A percentile compares a stretch with the other conserved stretches of the same genome.
Evolutionary conservation across 2,113 vertebrate species (phyloP).

Genomic region (Noturus placidus): DNA sequence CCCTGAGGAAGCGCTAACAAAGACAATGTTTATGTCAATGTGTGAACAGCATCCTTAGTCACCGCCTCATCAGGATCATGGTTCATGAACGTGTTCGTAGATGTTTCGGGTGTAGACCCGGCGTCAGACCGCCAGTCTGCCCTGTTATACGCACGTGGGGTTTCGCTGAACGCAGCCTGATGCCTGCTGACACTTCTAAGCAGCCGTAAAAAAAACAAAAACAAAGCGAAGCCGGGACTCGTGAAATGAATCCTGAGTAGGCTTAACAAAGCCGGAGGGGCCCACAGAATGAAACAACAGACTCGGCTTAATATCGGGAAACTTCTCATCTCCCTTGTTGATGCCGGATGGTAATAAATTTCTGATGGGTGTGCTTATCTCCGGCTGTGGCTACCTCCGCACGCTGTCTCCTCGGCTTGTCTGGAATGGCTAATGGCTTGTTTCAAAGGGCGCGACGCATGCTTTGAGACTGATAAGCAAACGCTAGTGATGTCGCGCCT

Average conservation of each 20-base stretch:
- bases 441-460: background rate
- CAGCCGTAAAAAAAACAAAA: conserved; percentile 34
- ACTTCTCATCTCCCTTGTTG: conserved; percentile 40
- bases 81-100: background rate
- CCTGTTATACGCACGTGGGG: background rate
- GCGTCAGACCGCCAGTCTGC: background rate
- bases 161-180: conserved; percentile 43
- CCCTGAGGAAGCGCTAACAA: no score
- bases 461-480: conserved; percentile 38
- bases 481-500: conserved; percentile 19
- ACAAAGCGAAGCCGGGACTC: conserved; percentile 41
- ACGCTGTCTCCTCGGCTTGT: conserved; percentile 15
- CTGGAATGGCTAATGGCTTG: conserved; percentile 18
- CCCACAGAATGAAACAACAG: conserved; percentile 40
- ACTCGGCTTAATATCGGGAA: conserved; percentile 37
- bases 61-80: background rate
- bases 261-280: conserved; percentile 37
- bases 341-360: conserved; percentile 34
- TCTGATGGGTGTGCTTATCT: conserved; percentile 34
- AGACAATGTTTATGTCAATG: background rate
- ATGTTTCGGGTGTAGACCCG: background rate
- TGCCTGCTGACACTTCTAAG: conserved; percentile 51
- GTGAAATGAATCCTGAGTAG: conserved; percentile 50
- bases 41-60: background rate
- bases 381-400: conserved; percentile 8